Conservation (phyloP, 2,113 vertebrate genomes). For the Polyodon spathula region DNA sequence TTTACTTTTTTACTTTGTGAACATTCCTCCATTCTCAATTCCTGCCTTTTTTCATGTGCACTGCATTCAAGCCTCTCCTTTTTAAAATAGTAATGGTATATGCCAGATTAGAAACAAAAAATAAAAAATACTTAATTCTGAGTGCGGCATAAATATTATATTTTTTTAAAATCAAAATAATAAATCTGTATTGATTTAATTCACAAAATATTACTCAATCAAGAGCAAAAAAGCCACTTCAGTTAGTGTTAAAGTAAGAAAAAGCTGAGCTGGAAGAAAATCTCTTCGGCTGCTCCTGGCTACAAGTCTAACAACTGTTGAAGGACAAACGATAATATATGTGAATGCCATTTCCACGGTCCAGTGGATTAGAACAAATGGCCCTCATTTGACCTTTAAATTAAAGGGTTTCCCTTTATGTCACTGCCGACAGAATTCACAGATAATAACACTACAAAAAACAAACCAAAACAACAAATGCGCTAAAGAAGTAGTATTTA, state of each 20-base stretch:
- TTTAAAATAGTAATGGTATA: too few relatives aligned
- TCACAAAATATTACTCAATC: slow-evolving; percentile 64
- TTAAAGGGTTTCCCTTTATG: slow-evolving; percentile 50
- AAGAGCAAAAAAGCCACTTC: slow-evolving; percentile 27
- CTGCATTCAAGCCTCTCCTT: too few relatives aligned
- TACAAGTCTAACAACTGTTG: slow-evolving; percentile 59
- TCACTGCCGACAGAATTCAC: slow-evolving; percentile 39
- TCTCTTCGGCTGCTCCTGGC: slow-evolving; percentile 39
- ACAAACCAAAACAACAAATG: not conserved
- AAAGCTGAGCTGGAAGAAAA: slow-evolving; percentile 32
- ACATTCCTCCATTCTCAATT: too few relatives aligned
- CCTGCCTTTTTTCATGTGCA: too few relatives aligned
- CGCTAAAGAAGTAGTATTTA: not conserved
- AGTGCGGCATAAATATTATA: too few relatives aligned
- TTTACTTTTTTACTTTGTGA: too few relatives aligned
- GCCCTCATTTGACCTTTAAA: slow-evolving; percentile 56
- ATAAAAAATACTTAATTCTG: too few relatives aligned
- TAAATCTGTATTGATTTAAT: slow-evolving; percentile 58
- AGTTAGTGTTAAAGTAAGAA: slow-evolving; percentile 29
- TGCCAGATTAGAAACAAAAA: too few relatives aligned
- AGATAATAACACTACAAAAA: slow-evolving; percentile 36
- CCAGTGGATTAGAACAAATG: slow-evolving; percentile 54
- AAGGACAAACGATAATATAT: slow-evolving; percentile 57
- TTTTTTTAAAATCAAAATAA: slow-evolving; percentile 32
- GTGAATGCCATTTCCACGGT: slow-evolving; percentile 48